Percentiles rank a stretch among this genome's conserved stretches.
Conservation (phyloP, 2,888 invertebrate genomes). For the Micoletzkya japonica region DNA sequence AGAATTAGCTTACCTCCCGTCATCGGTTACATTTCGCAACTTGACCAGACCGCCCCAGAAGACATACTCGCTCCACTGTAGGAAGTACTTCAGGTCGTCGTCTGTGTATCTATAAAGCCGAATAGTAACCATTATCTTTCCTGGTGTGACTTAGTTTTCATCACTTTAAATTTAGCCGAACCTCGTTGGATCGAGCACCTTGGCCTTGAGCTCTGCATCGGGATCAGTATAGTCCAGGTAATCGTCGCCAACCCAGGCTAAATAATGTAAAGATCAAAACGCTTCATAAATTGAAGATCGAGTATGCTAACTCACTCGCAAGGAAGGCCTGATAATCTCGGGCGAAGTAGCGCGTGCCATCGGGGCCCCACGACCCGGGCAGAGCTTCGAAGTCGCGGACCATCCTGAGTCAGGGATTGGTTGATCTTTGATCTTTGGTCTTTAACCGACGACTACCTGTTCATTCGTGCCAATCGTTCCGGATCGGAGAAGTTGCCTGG, state of each 20-base stretch:
- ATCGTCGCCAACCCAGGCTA: conserved; percentile 17
- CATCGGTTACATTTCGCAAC: conserved; percentile 43
- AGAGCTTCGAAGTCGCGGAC: conserved; percentile 57
- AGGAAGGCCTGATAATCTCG: conserved; percentile 59
- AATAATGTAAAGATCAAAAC: neutral
- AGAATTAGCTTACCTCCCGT: conserved; percentile 32
- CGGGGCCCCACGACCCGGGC: conserved; percentile 54
- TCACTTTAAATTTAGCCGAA: neutral
- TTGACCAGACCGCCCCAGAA: conserved; percentile 60
- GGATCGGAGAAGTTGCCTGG: conserved; percentile 53
- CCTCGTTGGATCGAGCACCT: conserved; percentile 18
- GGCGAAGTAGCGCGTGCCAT: conserved; percentile 56
- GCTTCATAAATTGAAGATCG: neutral
- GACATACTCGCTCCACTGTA: conserved; percentile 60
- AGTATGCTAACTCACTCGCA: conserved; percentile 33
- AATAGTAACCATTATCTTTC: neutral
- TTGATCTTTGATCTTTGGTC: neutral
- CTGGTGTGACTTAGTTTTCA: too few species aligned
- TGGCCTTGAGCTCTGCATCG: conserved; percentile 22
- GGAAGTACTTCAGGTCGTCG: conserved; percentile 54
- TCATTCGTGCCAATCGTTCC: conserved; percentile 43
- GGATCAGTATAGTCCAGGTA: conserved; percentile 13
- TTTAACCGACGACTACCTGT: conserved; percentile 31
- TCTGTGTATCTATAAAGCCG: conserved; percentile 37
- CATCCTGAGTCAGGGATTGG: conserved; percentile 33